Conservation (phyloP, 2,797 vertebrate genomes). For the Melanotaenia maccullochi region DNA sequence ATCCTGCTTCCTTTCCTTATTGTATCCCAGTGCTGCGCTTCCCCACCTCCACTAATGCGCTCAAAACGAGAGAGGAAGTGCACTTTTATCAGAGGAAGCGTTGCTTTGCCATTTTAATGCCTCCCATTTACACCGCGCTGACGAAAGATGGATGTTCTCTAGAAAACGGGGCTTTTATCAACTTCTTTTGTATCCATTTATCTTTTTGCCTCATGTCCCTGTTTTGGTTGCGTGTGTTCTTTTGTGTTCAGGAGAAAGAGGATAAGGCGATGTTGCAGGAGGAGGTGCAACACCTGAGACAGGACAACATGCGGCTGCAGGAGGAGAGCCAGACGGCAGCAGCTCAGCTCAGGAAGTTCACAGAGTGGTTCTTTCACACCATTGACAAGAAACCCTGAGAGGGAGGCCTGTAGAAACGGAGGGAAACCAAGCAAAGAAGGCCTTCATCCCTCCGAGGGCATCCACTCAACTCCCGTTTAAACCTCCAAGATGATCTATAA, state of each 20-base stretch:
- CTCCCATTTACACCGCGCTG: conserved; percentile 50
- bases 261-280: conserved; percentile 96
- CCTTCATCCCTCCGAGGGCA: conserved; percentile 48
- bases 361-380: conserved; percentile 96
- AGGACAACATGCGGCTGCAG: conserved; percentile 96
- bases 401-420: conserved; percentile 19
- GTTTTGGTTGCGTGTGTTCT: conserved; percentile 25
- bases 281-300: conserved; percentile 95
- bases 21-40: conserved; percentile 57
- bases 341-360: conserved; percentile 96
- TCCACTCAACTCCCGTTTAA: conserved; percentile 49
- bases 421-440: conserved; percentile 20
- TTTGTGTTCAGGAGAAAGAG: conserved; percentile 90
- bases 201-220: conserved; percentile 32
- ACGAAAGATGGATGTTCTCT: conserved; percentile 58
- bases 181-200: conserved; percentile 42
- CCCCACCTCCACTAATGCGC: conserved; percentile 65
- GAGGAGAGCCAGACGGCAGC: conserved; percentile 94
- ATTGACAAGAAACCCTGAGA: conserved; percentile 91
- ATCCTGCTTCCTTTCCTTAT: conserved; percentile 75
- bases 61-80: conserved; percentile 65
- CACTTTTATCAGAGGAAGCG: conserved; percentile 57
- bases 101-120: conserved; percentile 63
- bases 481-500: conserved; percentile 51
- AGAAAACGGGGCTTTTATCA: conserved; percentile 64